Percentiles rank a stretch among this genome's conserved stretches.
Conservation (phyloP, 37 sponge, comb jelly and placozoan genomes). For the Agelas oroides region DNA sequence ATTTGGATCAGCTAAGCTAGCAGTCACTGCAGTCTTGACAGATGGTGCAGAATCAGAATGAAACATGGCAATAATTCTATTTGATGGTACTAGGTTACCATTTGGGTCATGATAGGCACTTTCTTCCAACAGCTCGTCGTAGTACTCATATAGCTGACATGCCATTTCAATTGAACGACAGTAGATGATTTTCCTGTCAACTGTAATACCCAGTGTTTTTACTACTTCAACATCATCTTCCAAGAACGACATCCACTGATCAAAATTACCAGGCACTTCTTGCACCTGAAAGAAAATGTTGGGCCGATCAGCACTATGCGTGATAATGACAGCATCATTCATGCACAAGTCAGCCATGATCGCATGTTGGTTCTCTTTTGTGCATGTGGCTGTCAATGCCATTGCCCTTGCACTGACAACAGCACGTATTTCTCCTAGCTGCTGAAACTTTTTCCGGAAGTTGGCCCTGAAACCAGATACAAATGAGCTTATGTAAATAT, state of each 20-base stretch:
- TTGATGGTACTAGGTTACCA: neutral
- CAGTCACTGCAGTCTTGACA: neutral
- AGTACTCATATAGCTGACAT: neutral
- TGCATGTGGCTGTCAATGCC: neutral
- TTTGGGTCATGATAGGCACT: neutral
- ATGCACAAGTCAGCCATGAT: neutral
- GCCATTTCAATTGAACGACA: conserved; percentile 8
- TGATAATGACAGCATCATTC: neutral
- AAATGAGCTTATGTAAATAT: neutral
- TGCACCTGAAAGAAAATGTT: neutral
- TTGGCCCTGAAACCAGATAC: neutral
- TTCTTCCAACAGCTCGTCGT: neutral
- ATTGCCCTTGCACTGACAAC: neutral
- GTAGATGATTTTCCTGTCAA: neutral
- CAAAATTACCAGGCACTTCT: neutral
- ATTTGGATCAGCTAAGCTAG: neutral
- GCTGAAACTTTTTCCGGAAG: neutral
- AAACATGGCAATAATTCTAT: conserved; percentile 3
- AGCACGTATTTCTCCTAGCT: neutral
- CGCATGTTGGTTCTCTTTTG: neutral
- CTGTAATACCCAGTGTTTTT: neutral
- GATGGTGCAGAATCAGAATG: neutral
- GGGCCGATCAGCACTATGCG: neutral
- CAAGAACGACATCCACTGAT: neutral
- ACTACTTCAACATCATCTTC: conserved; percentile 1